A percentile compares a stretch with the other conserved stretches of the same genome.
phyloP scores from a whole-genome alignment of 2,797 vertebrate genomes.

The Orestias chungarensis region DNA sequence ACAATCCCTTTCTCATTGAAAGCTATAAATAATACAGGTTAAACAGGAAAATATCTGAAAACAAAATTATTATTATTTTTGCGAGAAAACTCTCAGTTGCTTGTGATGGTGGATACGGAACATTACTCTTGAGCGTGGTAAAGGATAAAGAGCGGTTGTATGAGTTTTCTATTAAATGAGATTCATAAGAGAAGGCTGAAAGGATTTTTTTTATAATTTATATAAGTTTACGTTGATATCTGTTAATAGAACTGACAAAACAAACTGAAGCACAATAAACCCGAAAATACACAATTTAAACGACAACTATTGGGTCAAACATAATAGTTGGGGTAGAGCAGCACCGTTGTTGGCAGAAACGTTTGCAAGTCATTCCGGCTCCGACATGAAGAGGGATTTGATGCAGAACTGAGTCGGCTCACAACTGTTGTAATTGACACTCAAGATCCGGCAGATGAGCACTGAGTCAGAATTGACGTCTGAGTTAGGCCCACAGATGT shows the following conservation, averaged over 20 bases:
- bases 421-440: background rate
- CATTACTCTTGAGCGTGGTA: background rate
- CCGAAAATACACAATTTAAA: no score
- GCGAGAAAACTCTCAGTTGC: background rate
- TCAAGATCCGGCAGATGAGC: background rate
- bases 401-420: background rate
- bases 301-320: background rate
- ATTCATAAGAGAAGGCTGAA: background rate
- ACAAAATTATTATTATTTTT: background rate
- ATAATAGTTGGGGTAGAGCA: background rate
- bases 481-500: background rate
- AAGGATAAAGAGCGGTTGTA: background rate
- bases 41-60: background rate
- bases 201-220: no score
- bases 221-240: no score
- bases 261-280: background rate
- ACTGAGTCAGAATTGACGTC: background rate
- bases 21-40: background rate
- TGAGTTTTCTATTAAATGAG: background rate
- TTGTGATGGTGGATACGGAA: background rate
- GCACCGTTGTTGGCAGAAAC: background rate
- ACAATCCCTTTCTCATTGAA: background rate
- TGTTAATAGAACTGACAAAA: no score
- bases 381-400: background rate
- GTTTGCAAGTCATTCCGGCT: no score